These are phyloP conservation scores for Laothoe populi DNA, from an alignment of 2,888 invertebrate species.

Conservation along the genomic window DNA sequence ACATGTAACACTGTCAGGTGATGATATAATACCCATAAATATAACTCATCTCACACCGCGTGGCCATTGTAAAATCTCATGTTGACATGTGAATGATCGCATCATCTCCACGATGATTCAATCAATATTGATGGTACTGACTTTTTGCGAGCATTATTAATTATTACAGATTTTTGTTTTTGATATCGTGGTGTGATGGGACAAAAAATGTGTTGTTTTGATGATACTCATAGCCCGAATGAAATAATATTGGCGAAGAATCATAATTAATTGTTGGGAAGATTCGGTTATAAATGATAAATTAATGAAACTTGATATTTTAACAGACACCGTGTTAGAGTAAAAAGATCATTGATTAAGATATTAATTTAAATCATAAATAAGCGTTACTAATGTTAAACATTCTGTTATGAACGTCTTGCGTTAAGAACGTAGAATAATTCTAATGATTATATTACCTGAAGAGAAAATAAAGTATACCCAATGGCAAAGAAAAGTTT, in stretches of 20 bases:
- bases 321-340: too few species aligned
- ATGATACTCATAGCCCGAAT: background rate
- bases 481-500: too few species aligned
- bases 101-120: conserved; percentile 6
- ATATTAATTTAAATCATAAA: too few species aligned
- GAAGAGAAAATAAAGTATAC: too few species aligned
- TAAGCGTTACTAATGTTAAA: too few species aligned
- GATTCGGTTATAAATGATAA: background rate
- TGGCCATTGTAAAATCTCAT: background rate
- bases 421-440: too few species aligned
- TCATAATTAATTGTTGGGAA: background rate
- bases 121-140: conserved; percentile 15
- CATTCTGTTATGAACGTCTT: too few species aligned
- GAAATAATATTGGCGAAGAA: background rate
- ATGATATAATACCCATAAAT: background rate
- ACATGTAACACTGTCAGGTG: background rate
- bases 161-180: conserved; percentile 5
- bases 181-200: background rate
- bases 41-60: background rate
- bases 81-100: conserved; percentile 1
- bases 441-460: too few species aligned
- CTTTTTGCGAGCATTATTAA: conserved; percentile 14
- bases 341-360: too few species aligned
- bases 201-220: conserved; percentile 16
- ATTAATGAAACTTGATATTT: too few species aligned